Evolutionary conservation across 2,888 invertebrate species (phyloP).

Genomic region (Eupithecia abbreviata): DNA sequence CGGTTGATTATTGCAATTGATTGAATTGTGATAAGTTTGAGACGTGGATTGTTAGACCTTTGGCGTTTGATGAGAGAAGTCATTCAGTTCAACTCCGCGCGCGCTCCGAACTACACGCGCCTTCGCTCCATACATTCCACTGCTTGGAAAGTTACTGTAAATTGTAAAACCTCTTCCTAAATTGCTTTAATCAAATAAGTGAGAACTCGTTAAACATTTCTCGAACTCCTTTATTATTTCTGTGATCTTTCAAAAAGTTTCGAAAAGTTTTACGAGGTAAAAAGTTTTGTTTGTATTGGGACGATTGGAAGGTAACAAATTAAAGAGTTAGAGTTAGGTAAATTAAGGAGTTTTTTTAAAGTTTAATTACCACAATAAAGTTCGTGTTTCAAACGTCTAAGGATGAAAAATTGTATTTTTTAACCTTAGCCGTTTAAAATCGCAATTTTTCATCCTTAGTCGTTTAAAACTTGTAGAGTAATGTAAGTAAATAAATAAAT

Average conservation of each 20-base stretch:
- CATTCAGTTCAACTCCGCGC: conserved; percentile 49
- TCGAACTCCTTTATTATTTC: conserved; percentile 1
- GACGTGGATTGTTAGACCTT: conserved; percentile 31
- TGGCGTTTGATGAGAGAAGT: conserved; percentile 17
- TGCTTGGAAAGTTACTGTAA: conserved; percentile 22
- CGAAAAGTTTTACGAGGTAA: conserved; percentile 22
- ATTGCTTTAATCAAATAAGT: background rate
- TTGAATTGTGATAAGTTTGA: conserved; percentile 30
- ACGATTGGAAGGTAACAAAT: background rate
- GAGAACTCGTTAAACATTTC: background rate
- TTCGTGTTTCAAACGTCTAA: background rate
- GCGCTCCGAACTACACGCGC: conserved; percentile 47
- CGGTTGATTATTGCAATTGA: conserved; percentile 26
- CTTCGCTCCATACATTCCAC: conserved; percentile 14
- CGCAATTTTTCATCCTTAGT: too few species aligned
- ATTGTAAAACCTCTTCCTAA: background rate
- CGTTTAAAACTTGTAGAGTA: too few species aligned
- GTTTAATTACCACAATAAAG: background rate
- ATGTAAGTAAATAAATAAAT: background rate
- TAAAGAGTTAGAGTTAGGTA: too few species aligned
- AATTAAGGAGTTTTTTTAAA: background rate
- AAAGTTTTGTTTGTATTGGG: conserved; percentile 3
- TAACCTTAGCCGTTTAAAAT: too few species aligned
- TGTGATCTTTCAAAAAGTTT: conserved; percentile 25
- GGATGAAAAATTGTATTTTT: background rate